phyloP scores from a whole-genome alignment of 1,140 invertebrate genomes.

The Drosophila santomea region DNA sequence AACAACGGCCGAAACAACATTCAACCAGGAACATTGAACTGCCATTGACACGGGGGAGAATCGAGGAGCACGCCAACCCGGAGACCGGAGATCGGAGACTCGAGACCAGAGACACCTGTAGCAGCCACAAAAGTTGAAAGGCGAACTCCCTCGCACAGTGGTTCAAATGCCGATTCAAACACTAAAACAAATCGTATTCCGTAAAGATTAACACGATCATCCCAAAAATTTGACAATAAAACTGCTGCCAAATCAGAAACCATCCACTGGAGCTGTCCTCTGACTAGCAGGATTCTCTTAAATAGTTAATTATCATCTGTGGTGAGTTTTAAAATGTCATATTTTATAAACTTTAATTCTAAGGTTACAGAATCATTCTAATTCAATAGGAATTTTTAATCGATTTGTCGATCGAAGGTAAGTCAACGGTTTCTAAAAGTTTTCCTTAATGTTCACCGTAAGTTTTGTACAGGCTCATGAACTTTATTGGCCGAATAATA shows the following conservation, averaged over 20 bases:
- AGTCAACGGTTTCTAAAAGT: neutral
- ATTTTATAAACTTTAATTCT: no score
- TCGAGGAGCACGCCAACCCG: slow-evolving; percentile 41
- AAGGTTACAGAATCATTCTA: no score
- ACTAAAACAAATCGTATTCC: no score
- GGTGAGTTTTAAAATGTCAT: no score
- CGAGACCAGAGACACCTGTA: slow-evolving; percentile 70
- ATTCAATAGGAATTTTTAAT: no score
- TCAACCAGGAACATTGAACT: slow-evolving; percentile 78
- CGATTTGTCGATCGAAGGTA: no score
- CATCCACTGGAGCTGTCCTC: no score
- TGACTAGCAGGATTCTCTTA: no score
- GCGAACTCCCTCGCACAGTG: slow-evolving; percentile 58
- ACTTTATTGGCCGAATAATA: neutral
- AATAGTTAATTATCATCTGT: no score
- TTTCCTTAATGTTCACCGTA: neutral
- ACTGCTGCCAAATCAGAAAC: no score
- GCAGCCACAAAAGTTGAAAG: slow-evolving; percentile 68
- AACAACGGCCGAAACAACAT: slow-evolving; percentile 39
- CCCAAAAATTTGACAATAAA: no score
- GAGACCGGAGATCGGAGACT: slow-evolving; percentile 34
- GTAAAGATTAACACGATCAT: neutral
- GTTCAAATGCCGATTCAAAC: neutral
- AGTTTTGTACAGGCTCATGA: neutral
- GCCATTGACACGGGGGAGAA: slow-evolving; percentile 80